phyloP scores from a whole-genome alignment of 2,113 vertebrate species.

The Panthera uncia region DNA sequence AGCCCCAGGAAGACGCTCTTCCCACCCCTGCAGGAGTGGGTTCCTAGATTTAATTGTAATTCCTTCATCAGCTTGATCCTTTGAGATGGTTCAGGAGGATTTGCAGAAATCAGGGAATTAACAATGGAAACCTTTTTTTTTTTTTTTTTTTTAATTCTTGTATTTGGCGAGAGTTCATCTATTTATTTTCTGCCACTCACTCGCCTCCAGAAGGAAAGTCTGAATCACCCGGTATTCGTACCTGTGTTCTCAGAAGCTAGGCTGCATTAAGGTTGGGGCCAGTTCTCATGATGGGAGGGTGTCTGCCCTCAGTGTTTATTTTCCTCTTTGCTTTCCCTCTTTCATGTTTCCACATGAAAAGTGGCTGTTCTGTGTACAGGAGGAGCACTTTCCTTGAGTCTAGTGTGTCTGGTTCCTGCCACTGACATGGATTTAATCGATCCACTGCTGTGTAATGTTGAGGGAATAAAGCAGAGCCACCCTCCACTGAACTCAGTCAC shows the following conservation, averaged over 20 bases:
- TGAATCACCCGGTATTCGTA: neutral
- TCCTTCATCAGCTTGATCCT: neutral
- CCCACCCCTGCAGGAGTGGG: fast-evolving
- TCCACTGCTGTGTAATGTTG: neutral
- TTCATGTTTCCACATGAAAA: neutral
- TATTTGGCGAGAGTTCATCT: neutral
- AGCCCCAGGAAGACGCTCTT: neutral
- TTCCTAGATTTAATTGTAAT: neutral
- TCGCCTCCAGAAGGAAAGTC: neutral
- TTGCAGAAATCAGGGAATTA: constrained; percentile 6
- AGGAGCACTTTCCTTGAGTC: neutral
- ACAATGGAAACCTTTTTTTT: neutral
- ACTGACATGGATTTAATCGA: neutral
- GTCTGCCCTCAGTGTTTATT: neutral
- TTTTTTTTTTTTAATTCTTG: too few species aligned
- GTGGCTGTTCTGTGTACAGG: neutral
- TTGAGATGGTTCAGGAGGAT: neutral
- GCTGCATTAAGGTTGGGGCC: neutral
- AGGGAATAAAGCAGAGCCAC: neutral
- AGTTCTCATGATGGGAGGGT: neutral
- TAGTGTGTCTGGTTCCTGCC: neutral
- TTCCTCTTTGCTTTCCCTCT: neutral
- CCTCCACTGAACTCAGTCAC: fast-evolving
- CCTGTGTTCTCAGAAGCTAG: neutral
- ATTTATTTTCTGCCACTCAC: constrained; percentile 1